Evolutionary conservation across 2,113 vertebrate species (phyloP), one percentile per base, ranked within the genome.

Genomic region (Myrmecophaga tridactyla): DNA sequence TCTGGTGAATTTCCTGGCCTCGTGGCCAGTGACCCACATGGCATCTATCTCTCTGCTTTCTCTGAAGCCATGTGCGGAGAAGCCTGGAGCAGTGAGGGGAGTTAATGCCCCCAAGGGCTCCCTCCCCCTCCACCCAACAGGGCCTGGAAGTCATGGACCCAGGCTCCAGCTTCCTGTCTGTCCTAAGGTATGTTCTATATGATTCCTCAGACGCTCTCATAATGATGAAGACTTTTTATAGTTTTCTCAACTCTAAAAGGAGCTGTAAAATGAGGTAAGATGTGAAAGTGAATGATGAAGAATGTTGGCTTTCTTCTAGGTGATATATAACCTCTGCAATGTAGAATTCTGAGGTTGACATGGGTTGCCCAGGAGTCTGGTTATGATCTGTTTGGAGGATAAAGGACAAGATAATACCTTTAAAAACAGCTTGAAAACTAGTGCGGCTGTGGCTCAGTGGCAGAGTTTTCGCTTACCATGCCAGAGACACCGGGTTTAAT

Each of bases 361-460:
- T 0, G 0, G 8, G 67, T 12, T 2, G 0, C 27, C 63, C 34
- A 4, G 2, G 23, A 34, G 14, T 34, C 89, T 60, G 63, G 31
- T 21, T 58, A 62, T 29, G 67, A n/a, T 27, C 11, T 4, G 3
- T 31, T 41, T 31, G 84, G 21, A 77, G 41, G 36, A 67, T 53
- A 29, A 23, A 77, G 20, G 62, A 27, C 51, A 1, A 1, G 48
- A 41, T 3, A 13, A 4, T 17, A 15, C 18, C 31, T 51, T n/a
- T 51, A 3, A 1, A 21, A 8, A 31, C 34, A 62, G 62, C n/a
- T n/a, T n/a, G n/a, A n/a, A n/a, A n/a, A n/a, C n/a, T n/a, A n/a
- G n/a, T n/a, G n/a, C n/a, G n/a, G n/a, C n/a, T n/a, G n/a, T n/a
- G n/a, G n/a, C n/a, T n/a, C n/a, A n/a, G n/a, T n/a, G n/a, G n/a